phyloP scores from a whole-genome alignment of 2,888 invertebrate species.

The Sycophila texana region DNA sequence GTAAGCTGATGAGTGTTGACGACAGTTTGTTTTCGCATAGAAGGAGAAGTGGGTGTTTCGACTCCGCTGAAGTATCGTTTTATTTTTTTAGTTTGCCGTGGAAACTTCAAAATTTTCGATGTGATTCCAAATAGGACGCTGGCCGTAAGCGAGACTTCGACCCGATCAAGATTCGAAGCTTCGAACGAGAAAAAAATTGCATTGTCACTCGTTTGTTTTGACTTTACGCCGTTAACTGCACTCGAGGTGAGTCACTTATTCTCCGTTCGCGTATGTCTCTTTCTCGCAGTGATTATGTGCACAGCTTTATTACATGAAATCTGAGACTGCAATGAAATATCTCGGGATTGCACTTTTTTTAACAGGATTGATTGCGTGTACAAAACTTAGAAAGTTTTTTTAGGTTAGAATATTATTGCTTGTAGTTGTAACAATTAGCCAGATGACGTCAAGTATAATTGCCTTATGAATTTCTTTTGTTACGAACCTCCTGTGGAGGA shows the following conservation, averaged over 20 bases:
- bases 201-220: conserved; percentile 23
- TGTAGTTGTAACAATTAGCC: conserved; percentile 18
- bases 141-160: background rate
- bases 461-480: background rate
- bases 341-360: background rate
- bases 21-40: conserved; percentile 32
- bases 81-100: background rate
- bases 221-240: conserved; percentile 1
- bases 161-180: conserved; percentile 11
- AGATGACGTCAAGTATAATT: conserved; percentile 22
- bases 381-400: background rate
- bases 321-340: background rate
- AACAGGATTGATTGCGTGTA: background rate
- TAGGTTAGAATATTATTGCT: background rate
- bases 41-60: conserved; percentile 36
- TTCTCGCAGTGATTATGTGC: background rate
- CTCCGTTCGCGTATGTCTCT: background rate
- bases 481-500: background rate
- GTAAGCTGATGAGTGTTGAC: too few species aligned
- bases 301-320: conserved; percentile 2
- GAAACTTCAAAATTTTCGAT: background rate
- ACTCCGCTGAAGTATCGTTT: background rate
- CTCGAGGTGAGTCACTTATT: conserved; percentile 48
- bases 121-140: conserved; percentile 4
- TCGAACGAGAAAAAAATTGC: conserved; percentile 8